Evolutionary conservation across 2,888 invertebrate species (phyloP).

Genomic region (Heliconius aoede): DNA sequence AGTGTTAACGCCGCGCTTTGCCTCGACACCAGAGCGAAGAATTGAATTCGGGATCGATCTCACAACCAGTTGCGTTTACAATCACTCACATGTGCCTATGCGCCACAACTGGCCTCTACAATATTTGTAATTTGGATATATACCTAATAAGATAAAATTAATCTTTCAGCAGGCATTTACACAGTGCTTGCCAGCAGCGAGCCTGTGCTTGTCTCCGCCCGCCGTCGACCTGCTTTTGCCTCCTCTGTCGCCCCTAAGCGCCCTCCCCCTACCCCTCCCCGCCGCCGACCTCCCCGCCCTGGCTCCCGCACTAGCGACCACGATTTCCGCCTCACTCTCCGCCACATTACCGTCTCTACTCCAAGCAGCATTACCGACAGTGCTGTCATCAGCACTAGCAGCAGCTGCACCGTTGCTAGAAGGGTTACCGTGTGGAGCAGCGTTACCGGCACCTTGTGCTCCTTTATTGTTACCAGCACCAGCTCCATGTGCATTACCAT

Average conservation of each 20-base stretch:
- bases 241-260: slow-evolving; percentile 30
- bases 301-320: slow-evolving; percentile 47
- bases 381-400: slow-evolving; percentile 60
- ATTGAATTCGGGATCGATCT: too few species aligned
- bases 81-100: too few species aligned
- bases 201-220: slow-evolving; percentile 48
- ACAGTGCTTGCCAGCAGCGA: slow-evolving; percentile 48
- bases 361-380: slow-evolving; percentile 59
- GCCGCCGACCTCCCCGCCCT: slow-evolving; percentile 45
- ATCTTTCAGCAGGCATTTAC: slow-evolving; percentile 47
- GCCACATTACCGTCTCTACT: slow-evolving; percentile 51
- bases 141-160: background rate
- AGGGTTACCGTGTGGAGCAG: slow-evolving; percentile 42
- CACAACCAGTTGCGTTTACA: too few species aligned
- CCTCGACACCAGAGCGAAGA: too few species aligned
- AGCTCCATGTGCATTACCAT: slow-evolving; percentile 28
- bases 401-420: slow-evolving; percentile 58
- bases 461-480: slow-evolving; percentile 17
- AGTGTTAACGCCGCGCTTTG: too few species aligned
- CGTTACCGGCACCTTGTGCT: slow-evolving; percentile 1
- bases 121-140: too few species aligned
- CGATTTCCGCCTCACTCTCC: slow-evolving; percentile 50
- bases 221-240: slow-evolving; percentile 53
- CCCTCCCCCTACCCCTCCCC: slow-evolving; percentile 32
- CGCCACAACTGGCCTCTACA: too few species aligned